Conservation (phyloP, 2,113 vertebrate species). For the Lycocorax pyrrhopterus region DNA sequence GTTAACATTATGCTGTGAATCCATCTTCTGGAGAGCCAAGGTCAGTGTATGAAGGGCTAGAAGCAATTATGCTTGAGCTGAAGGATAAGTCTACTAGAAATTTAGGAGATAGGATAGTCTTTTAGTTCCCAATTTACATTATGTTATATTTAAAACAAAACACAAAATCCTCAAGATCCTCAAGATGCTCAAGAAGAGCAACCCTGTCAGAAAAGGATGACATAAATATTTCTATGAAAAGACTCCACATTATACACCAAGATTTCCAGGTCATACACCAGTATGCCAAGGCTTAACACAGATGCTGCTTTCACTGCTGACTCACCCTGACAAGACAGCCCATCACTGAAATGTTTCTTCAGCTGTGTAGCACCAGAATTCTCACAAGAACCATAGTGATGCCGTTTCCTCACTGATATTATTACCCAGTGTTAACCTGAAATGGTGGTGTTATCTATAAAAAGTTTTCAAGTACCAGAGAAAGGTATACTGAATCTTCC, state of each 20-base stretch:
- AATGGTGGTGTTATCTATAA: neutral
- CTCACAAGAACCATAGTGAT: neutral
- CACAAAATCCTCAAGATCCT: neutral
- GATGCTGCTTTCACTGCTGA: neutral
- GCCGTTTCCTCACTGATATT: neutral
- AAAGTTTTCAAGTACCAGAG: neutral
- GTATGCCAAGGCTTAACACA: neutral
- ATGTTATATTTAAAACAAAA: neutral
- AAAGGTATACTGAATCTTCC: neutral
- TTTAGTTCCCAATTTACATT: neutral
- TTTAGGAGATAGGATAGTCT: neutral
- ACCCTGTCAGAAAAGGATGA: neutral
- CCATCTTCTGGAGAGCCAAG: neutral
- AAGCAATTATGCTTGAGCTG: neutral
- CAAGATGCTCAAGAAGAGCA: too few species aligned
- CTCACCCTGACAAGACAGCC: neutral
- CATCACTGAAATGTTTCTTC: neutral
- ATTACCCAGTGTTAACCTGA: neutral
- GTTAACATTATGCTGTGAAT: neutral
- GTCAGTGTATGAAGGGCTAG: neutral
- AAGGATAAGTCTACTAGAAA: neutral
- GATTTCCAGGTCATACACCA: neutral
- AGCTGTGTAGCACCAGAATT: neutral
- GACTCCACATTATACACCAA: neutral
- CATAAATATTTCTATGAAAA: neutral